A percentile compares a stretch with the other conserved stretches of the same genome.
phyloP scores from a whole-genome alignment of 2,888 invertebrate species.

The Tanytarsus gracilentus region DNA sequence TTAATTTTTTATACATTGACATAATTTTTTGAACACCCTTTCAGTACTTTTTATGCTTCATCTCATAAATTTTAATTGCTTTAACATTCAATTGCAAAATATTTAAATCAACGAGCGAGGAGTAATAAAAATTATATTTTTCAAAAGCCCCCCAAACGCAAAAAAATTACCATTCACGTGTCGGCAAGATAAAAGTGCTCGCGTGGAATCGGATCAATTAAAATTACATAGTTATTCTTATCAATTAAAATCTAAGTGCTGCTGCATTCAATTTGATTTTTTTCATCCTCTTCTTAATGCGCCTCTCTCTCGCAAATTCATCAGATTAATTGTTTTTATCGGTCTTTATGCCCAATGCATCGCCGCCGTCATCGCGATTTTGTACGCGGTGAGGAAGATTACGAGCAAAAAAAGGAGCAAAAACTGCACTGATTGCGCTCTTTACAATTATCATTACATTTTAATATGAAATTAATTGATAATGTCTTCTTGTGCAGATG shows the following conservation, averaged over 20 bases:
- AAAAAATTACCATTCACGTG: not conserved
- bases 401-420: not conserved
- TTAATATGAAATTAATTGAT: constrained; percentile 27
- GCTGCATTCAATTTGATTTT: constrained; percentile 6
- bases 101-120: too few relatives aligned
- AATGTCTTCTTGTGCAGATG: constrained; percentile 11
- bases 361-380: not conserved
- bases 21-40: too few relatives aligned
- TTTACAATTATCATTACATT: constrained; percentile 27
- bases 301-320: constrained; percentile 19
- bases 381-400: not conserved
- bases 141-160: not conserved
- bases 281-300: not conserved
- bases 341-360: constrained; percentile 1
- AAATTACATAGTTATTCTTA: constrained; percentile 28
- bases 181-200: constrained; percentile 9
- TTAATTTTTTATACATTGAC: too few relatives aligned
- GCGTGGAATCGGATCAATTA: constrained; percentile 24
- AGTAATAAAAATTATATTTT: too few relatives aligned
- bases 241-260: constrained; percentile 27
- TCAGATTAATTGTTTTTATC: constrained; percentile 28
- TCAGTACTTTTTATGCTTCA: too few relatives aligned
- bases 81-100: too few relatives aligned
- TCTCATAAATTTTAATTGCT: too few relatives aligned
- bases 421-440: constrained; percentile 18